Base-by-base conservation (phyloP, 2,797 vertebrate genomes). In the Echeneis naucrates region DNA sequence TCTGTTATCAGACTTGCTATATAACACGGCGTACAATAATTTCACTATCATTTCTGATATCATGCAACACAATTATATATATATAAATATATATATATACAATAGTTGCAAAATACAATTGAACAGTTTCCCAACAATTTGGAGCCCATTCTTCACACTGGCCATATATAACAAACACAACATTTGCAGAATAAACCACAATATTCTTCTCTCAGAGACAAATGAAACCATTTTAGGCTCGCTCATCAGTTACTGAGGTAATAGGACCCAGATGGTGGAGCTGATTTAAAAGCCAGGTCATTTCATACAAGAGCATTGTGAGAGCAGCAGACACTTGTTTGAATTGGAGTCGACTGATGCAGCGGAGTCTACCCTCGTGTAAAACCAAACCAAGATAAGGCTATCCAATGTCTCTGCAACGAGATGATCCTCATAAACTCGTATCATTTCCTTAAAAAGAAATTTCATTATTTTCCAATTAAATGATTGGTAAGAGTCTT, bases 211-310 rank as follows among this genome's bases (percentile, higher is more conserved):
- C 68, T 78, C 60, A 26, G 54, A 84, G 71, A 84, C 83, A 84
- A 83, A 84, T 81, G 24, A 86, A 89, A 81, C 66, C 56, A 64
- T 85, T 87, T 87, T 71, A 68, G 77, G 56, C 53, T 53, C 40
- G 52, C 78, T 86, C 81, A 78, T 84, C 87, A 75, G 82, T 59
- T 60, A 73, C 80, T 55, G 65, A 78, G 72, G 85, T 86, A 91
- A 93, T 79, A 71, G 79, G 85, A 85, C 87, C 87, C 92, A 93
- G 90, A 93, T 92, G 89, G 85, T 50, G 64, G 57, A 68, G 77
- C 80, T 82, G 90, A 93, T 90, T 92, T 85, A 91, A 92, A 89
- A 86, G 60, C 59, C 80, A 87, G 88, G 88, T 92, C 70, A 90
- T 92, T 89, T 91, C 67, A 90, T 82, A 80, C 72, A 63, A 79